Percentiles rank a stretch among this genome's conserved stretches.
Conservation (phyloP, 1,140 invertebrate species). For the Onthophagus taurus region DNA sequence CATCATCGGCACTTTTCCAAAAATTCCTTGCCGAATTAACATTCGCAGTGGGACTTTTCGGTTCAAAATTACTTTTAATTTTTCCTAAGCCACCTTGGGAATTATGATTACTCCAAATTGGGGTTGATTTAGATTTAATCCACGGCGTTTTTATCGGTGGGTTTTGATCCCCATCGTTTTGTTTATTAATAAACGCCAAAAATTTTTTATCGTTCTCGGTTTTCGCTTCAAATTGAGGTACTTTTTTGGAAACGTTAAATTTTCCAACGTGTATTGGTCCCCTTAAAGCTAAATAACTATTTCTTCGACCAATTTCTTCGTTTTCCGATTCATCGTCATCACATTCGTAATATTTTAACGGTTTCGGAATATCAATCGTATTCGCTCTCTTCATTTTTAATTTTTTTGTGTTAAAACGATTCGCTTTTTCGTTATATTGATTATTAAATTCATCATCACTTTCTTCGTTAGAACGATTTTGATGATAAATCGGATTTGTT, state of each 20-base stretch:
- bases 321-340: constrained; percentile 39
- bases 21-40: constrained; percentile 43
- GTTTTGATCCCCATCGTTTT: constrained; percentile 41
- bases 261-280: constrained; percentile 50
- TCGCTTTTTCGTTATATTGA: constrained; percentile 25
- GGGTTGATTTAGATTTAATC: constrained; percentile 19
- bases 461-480: constrained; percentile 12
- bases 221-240: constrained; percentile 64
- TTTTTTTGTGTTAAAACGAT: constrained; percentile 57
- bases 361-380: constrained; percentile 77
- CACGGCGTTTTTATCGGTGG: constrained; percentile 30
- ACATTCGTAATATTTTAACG: constrained; percentile 45
- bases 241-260: constrained; percentile 34
- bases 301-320: constrained; percentile 29
- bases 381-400: constrained; percentile 76
- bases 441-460: constrained; percentile 1
- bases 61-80: constrained; percentile 76
- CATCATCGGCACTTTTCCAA: constrained; percentile 47
- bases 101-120: constrained; percentile 54
- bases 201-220: constrained; percentile 80
- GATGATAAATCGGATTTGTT: constrained; percentile 21
- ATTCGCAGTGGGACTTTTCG: constrained; percentile 18
- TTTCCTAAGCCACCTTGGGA: constrained; percentile 74
- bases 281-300: constrained; percentile 41
- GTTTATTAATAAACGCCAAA: constrained; percentile 69